Evolutionary conservation across 2,113 vertebrate genomes (phyloP), one percentile per base, ranked within the genome.

Genomic region (Macaca nemestrina): DNA sequence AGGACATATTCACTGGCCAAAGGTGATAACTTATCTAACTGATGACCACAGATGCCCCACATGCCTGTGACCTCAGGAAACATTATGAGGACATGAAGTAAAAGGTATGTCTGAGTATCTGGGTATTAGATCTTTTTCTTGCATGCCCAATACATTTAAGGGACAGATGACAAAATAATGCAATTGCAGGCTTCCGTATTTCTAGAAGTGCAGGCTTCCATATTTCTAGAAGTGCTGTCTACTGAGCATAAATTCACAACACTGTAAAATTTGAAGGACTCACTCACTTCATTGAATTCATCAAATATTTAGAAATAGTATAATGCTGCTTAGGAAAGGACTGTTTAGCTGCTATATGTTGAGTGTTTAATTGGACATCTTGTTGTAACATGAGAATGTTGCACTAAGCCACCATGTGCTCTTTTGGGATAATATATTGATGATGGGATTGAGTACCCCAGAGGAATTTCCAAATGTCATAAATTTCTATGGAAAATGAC

Each of bases 241-340:
- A 40, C 23, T 88, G 38, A 83, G 27, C 90, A 14, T 52, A 93
- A 96, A 97, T 78, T 25, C 30, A 85, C 32, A 83, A 52, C 3
- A 64, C 14, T 96, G 95, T 61, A 90, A 95, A 96, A 94, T 35
- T 52, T 76, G 22, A 48, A 94, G 40, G 48, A 84, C 61, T 64
- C 80, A 76, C 32, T 94, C 38, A 88, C 5, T 92, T 67, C 48
- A 16, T 3, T 90, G 64, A 93, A 87, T 81, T 96, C 25, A 85
- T 96, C 45, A 68, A 94, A 96, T 97, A 88, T 92, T 95, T 97
- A 90, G 57, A 88, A 93, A 70, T 13, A 94, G 35, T 61, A 40
- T 32, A 48, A 32, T 13, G 30, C 9, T 87, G n/a, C 59, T 22
- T 45, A 88, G 64, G 70, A 97, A 95, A 96, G 40, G 35, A 38